These are phyloP conservation scores for Peromyscus melanophrys DNA, from an alignment of 2,797 vertebrate genomes.

Conservation along the genomic window DNA sequence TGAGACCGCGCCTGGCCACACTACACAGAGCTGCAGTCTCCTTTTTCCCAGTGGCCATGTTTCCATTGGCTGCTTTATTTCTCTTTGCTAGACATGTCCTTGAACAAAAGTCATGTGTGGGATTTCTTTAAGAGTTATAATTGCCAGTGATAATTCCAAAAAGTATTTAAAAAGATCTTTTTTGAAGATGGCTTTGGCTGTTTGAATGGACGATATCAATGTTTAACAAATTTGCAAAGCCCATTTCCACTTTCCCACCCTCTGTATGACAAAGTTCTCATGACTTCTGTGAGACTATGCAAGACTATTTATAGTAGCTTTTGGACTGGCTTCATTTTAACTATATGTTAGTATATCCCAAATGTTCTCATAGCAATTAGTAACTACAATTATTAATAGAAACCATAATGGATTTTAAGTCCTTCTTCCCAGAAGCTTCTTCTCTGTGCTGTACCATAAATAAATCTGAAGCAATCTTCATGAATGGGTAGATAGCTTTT, in stretches of 20 bases:
- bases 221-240: slow-evolving; percentile 27
- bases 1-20: neutral
- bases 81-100: neutral
- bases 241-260: slow-evolving; percentile 74
- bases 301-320: slow-evolving; percentile 77
- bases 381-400: slow-evolving; percentile 85
- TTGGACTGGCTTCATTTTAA: slow-evolving; percentile 74
- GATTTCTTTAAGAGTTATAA: slow-evolving; percentile 9
- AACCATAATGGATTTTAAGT: slow-evolving; percentile 81
- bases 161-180: slow-evolving; percentile 23
- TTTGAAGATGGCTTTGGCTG: slow-evolving; percentile 52
- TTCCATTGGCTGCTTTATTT: neutral
- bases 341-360: slow-evolving; percentile 77
- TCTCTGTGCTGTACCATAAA: slow-evolving; percentile 77
- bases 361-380: slow-evolving; percentile 85
- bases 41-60: too few species aligned
- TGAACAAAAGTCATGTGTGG: slow-evolving; percentile 23
- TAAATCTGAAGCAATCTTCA: slow-evolving; percentile 77
- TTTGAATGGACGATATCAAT: slow-evolving; percentile 38
- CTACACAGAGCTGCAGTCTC: neutral
- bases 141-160: slow-evolving; percentile 48
- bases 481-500: slow-evolving; percentile 77
- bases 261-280: slow-evolving; percentile 74
- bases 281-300: slow-evolving; percentile 67
- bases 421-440: slow-evolving; percentile 80